Conservation (phyloP, 2,888 invertebrate species). For the Scaeva pyrastri region DNA sequence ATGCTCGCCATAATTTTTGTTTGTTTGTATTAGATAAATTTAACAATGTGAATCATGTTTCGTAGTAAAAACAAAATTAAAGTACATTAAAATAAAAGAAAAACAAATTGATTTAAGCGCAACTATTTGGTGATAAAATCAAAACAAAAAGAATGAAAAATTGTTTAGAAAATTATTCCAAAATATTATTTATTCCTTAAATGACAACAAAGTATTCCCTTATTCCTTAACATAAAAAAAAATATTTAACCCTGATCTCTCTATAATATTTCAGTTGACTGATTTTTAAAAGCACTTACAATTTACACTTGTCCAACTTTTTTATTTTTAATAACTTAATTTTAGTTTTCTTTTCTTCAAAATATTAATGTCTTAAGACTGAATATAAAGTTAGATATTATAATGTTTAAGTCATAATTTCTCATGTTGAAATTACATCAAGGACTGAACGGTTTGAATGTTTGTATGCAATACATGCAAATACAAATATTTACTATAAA, state of each 20-base stretch:
- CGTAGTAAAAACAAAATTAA: slow-evolving; percentile 37
- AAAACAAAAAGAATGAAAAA: slow-evolving; percentile 23
- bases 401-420: slow-evolving; percentile 48
- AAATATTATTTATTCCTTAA: slow-evolving; percentile 64
- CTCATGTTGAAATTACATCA: slow-evolving; percentile 7
- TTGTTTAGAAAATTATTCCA: slow-evolving; percentile 59
- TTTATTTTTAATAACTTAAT: slow-evolving; percentile 30
- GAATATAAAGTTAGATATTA: slow-evolving; percentile 62
- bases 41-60: slow-evolving; percentile 28
- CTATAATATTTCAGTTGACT: slow-evolving; percentile 71
- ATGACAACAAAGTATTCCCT: slow-evolving; percentile 48
- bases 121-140: slow-evolving; percentile 71
- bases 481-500: background rate
- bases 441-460: slow-evolving; percentile 46
- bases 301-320: slow-evolving; percentile 56
- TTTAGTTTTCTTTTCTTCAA: slow-evolving; percentile 39
- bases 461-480: background rate
- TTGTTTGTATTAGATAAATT: slow-evolving; percentile 27
- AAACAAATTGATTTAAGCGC: slow-evolving; percentile 48
- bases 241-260: slow-evolving; percentile 69
- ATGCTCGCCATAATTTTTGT: slow-evolving; percentile 40
- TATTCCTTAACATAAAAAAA: slow-evolving; percentile 42
- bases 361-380: slow-evolving; percentile 67
- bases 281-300: slow-evolving; percentile 70
- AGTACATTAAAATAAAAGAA: background rate